Conservation (phyloP, 2,888 invertebrate species). For the Thymelicus sylvestris region DNA sequence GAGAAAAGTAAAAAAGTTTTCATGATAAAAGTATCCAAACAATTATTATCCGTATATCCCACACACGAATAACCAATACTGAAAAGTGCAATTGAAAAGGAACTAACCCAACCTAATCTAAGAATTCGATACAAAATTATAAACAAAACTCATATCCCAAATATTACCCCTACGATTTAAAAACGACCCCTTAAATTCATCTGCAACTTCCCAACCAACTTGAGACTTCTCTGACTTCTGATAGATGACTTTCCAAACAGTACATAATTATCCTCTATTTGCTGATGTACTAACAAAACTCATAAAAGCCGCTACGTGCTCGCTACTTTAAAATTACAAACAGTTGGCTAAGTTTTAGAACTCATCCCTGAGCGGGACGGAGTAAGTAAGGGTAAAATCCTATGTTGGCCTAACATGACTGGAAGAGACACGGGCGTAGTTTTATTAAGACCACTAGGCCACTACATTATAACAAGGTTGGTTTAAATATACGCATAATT, state of each 20-base stretch:
- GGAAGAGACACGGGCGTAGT: constrained; percentile 3
- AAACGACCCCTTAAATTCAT: constrained; percentile 1
- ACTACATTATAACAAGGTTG: too few species aligned
- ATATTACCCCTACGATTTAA: neutral
- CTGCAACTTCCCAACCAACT: constrained; percentile 15
- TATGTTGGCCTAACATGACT: neutral
- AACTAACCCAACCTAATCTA: too few species aligned
- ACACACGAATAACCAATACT: too few species aligned
- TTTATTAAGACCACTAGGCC: too few species aligned
- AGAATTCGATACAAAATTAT: too few species aligned
- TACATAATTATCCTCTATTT: constrained; percentile 57
- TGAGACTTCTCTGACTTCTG: constrained; percentile 28
- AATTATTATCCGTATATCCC: too few species aligned
- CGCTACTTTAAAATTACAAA: constrained; percentile 81
- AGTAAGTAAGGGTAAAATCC: constrained; percentile 17
- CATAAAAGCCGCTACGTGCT: constrained; percentile 73
- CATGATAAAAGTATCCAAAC: too few species aligned
- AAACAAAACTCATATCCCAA: too few species aligned
- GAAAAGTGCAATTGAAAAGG: too few species aligned
- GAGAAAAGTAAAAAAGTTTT: too few species aligned
- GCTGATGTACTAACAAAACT: constrained; percentile 64
- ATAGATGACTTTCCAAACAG: constrained; percentile 38
- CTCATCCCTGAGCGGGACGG: constrained; percentile 58
- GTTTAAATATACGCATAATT: too few species aligned
- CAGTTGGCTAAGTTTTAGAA: constrained; percentile 79